phyloP scores from a whole-genome alignment of 2,888 invertebrate genomes.

The Limnephilus rhombicus region DNA sequence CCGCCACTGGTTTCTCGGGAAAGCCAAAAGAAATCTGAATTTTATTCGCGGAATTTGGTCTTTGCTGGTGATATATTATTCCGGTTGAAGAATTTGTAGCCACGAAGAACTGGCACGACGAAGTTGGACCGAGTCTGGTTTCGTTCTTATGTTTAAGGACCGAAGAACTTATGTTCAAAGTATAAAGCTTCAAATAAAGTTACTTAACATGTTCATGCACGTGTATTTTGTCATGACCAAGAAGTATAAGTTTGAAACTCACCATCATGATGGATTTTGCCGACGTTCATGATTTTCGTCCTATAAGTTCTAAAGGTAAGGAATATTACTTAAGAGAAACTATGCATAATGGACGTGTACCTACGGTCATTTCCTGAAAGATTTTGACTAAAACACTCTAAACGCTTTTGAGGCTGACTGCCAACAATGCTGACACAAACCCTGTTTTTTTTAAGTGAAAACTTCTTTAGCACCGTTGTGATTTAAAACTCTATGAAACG shows the following conservation, averaged over 20 bases:
- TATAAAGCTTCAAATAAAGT: background rate
- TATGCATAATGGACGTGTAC: no score
- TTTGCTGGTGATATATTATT: background rate
- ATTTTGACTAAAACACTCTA: no score
- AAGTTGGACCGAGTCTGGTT: background rate
- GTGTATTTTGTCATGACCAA: background rate
- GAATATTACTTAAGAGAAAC: background rate
- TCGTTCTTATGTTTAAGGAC: background rate
- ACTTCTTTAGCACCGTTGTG: no score
- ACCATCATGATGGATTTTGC: background rate
- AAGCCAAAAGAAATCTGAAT: background rate
- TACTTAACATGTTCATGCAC: background rate
- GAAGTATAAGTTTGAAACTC: background rate
- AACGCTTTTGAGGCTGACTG: no score
- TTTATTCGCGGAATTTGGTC: background rate
- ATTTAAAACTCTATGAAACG: no score
- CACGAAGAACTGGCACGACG: background rate
- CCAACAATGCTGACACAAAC: no score
- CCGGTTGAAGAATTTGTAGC: conserved; percentile 1
- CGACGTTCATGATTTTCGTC: background rate
- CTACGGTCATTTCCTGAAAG: no score
- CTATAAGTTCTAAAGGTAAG: background rate
- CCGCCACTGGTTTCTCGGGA: background rate
- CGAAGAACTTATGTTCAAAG: background rate
- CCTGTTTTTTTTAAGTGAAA: no score